Base-by-base conservation (phyloP, 1,140 invertebrate species). In the Cepaea nemoralis region DNA sequence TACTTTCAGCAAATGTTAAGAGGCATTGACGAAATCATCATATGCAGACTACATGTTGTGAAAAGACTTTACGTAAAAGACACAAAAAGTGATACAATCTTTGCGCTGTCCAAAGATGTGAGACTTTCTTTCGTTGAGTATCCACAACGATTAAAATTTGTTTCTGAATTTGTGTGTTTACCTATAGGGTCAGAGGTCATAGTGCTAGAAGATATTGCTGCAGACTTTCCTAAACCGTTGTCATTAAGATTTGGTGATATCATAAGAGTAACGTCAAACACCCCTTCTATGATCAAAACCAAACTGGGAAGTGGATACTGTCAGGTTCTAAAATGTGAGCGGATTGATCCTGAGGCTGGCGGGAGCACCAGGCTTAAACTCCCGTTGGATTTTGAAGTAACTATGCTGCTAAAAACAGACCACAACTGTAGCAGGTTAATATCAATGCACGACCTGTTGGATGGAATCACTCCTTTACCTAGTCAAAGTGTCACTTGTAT, bases 151-250 rank as follows among this genome's bases (percentile, higher is more conserved):
- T 83, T 81, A 71, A 81, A 55, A 74, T 67, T 45, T 33, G 76
- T 84, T 77, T 83, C 73, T 24, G 82, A 82, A 76, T 83, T 78
- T 27, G 80, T 83, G 31, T 31, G 78, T 67, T 76, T 82, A 10
- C 82, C 81, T 33, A 24, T 81, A 1, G 82, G 83, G 35, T 79
- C 83, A 55, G 74, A 82, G 42, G 76, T 87, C 16, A 83, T 80
- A 78, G 82, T 88, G 0, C 66, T 86, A 33, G 86, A 85, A 69
- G 86, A 87, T 63, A 81, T 88, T 33, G 83, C 82, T 27, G 82
- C 83, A 0, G 87, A 88, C 74, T 85, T 85, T 80, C 87, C 87
- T 16, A 82, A 84, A 78, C 87, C 85, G 22, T 85, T 87, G 50
- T 85, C 81, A 31, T 77, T 88, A 42, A 82, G 78, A 71, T 82